Base-by-base conservation (phyloP, 2,888 invertebrate genomes). In the Ecliptopera silaceata region DNA sequence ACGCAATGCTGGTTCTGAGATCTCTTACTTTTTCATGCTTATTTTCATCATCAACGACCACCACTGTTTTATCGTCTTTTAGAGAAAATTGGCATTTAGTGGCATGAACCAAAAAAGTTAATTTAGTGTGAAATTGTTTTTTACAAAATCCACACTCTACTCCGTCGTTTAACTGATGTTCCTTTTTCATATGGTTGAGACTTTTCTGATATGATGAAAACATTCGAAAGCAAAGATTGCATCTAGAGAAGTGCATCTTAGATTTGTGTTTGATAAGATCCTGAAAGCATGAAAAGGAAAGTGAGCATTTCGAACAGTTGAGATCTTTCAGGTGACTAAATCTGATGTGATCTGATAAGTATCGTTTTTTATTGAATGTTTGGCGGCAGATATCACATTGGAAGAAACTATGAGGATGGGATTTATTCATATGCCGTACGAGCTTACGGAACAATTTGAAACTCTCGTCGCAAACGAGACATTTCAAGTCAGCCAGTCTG, bases 351-450 rank as follows among this genome's bases (percentile, higher is more conserved):
- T 79, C 70, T 3, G 75, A 71, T 15, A 88, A 65, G 58, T 86
- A 81, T 8, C 78, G 69, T 51, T 79, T 82, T 39, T 82, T 87
- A 36, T 80, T 82, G 57, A 84, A 88, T 4, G 59, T 76, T 32
- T 77, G 74, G 4, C 73, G 66, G 51, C 88, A 88, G 38, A 74
- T 58, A 1, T 75, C 59, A 38, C 88, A 88, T 47, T 51, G 46
- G 22, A 2, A 71, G 53, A 34, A 80, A 75, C 45, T 75, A 69
- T 43, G 77, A 74, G 31, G 56, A 67, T 0, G 84, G 75, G 62
- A 88, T 86, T 3, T 69, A 45, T 87, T 86, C 12, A 83, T 77
- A 59, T 89, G 89, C n/a, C 62, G 70, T 0, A 86, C 73, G 4
- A 89, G 65, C 56, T 79, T 77, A 8, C 70, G 69, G 2, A 86